These are phyloP conservation scores for Indicator indicator DNA, from an alignment of 2,113 vertebrate species.

Conservation along the genomic window DNA sequence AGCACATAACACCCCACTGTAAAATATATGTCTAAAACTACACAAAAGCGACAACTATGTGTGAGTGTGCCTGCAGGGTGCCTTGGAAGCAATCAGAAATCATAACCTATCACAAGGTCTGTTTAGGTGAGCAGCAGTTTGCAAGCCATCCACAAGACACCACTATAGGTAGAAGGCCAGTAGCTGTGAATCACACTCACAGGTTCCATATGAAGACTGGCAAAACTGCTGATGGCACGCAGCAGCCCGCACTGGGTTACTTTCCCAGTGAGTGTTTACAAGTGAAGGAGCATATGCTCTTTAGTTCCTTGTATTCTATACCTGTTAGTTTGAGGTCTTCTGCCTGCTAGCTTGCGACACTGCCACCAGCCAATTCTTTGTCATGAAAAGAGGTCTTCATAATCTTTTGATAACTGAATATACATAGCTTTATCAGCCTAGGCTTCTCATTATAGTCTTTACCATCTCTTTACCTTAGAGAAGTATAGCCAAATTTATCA, in stretches of 20 bases:
- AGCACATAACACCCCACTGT: accelerated
- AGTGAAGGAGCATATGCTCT: not conserved
- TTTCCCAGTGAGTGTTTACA: accelerated
- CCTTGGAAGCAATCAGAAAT: not conserved
- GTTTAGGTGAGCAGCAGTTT: not conserved
- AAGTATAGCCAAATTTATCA: not conserved
- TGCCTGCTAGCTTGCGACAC: not conserved
- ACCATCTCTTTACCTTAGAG: not conserved
- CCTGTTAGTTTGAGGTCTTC: not conserved
- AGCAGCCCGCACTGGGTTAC: not conserved
- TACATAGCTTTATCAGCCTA: not conserved
- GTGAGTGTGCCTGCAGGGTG: not conserved
- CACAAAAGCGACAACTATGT: accelerated
- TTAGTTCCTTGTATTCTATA: not conserved
- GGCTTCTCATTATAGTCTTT: not conserved
- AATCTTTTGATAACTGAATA: not conserved
- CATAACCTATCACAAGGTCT: not conserved
- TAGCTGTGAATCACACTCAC: accelerated
- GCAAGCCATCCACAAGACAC: not conserved
- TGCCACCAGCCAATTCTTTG: not conserved
- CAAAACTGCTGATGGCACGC: not conserved
- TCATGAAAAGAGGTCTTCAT: not conserved
- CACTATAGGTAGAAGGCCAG: accelerated
- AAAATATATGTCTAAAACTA: not conserved
- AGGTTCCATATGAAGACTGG: accelerated